Percentiles rank a stretch among this genome's conserved stretches.
phyloP scores from a whole-genome alignment of 2,888 invertebrate genomes.

The Leucophenga maculata region DNA sequence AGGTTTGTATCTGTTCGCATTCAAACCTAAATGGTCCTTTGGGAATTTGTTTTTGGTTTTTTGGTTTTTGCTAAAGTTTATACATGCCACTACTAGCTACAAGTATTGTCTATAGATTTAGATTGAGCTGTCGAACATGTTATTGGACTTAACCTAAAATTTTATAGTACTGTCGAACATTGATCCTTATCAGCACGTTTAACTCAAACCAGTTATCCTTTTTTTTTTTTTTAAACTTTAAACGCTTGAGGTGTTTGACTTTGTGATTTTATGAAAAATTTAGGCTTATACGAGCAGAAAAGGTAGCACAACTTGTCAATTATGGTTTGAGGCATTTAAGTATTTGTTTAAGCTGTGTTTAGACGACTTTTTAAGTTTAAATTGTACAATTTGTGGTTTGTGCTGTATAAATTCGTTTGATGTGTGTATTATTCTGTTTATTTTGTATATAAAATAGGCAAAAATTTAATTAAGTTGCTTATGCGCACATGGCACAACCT shows the following conservation, averaged over 20 bases:
- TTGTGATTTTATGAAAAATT: constrained; percentile 32
- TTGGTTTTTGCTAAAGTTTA: neutral
- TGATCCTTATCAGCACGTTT: neutral
- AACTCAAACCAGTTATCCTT: neutral
- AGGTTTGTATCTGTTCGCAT: neutral
- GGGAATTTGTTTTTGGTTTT: constrained; percentile 26
- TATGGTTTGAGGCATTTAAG: neutral
- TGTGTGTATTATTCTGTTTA: too few relatives aligned
- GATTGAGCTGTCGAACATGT: constrained; percentile 63
- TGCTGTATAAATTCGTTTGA: too few relatives aligned
- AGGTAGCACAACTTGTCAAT: neutral
- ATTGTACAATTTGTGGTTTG: too few relatives aligned
- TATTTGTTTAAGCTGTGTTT: neutral
- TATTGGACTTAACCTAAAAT: constrained; percentile 43
- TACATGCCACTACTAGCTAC: neutral
- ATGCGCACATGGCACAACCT: too few relatives aligned
- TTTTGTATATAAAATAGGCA: too few relatives aligned
- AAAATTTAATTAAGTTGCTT: too few relatives aligned
- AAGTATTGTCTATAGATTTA: constrained; percentile 50
- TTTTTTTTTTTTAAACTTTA: constrained; percentile 44
- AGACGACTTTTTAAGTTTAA: too few relatives aligned
- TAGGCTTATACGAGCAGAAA: neutral
- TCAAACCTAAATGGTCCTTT: constrained; percentile 3
- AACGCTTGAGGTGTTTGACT: constrained; percentile 57
- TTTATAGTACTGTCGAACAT: neutral